Conservation (phyloP, 2,113 vertebrate species). For the Perognathus longimembris region DNA sequence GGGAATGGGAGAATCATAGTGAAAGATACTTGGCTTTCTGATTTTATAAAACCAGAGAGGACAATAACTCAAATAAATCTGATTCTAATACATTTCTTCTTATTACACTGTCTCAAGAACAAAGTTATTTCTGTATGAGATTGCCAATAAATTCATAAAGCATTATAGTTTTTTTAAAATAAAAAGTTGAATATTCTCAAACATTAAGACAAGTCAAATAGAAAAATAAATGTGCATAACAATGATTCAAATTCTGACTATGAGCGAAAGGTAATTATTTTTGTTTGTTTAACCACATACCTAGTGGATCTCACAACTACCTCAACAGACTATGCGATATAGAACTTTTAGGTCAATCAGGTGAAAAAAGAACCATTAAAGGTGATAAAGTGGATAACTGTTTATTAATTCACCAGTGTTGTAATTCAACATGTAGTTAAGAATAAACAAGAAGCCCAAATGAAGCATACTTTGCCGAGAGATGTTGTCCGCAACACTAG, state of each 20-base stretch:
- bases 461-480: constrained; percentile 95
- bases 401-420: not conserved
- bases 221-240: not conserved
- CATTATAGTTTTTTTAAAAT: not conserved
- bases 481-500: constrained; percentile 97
- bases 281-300: constrained; percentile 6
- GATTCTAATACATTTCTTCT: constrained; percentile 25
- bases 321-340: constrained; percentile 30
- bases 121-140: constrained; percentile 7
- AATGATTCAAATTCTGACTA: constrained; percentile 12
- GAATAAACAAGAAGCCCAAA: constrained; percentile 42
- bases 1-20: constrained; percentile 49
- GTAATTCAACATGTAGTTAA: not conserved
- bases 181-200: constrained; percentile 22
- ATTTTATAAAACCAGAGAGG: not conserved
- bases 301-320: not conserved
- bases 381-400: not conserved
- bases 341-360: not conserved
- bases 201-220: not conserved
- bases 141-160: constrained; percentile 20
- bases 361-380: not conserved
- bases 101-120: not conserved
- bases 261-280: not conserved
- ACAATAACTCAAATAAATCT: constrained; percentile 8
- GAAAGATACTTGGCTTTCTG: not conserved